Evolutionary conservation across 2,113 vertebrate species (phyloP).

Genomic region (Motacilla alba): DNA sequence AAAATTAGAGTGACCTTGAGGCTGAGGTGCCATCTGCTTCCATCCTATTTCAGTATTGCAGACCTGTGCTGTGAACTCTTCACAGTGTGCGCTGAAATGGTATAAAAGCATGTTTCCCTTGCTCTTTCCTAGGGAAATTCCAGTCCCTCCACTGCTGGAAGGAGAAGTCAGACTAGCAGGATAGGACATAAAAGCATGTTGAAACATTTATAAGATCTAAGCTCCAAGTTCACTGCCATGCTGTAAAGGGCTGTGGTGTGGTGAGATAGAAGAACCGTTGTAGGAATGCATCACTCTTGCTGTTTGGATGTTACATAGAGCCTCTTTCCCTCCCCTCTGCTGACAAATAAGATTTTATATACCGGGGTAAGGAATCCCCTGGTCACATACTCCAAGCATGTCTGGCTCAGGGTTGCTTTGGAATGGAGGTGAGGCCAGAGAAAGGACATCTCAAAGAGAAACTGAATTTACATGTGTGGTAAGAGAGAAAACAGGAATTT

Average conservation of each 20-base stretch:
- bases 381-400: not conserved
- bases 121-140: not conserved
- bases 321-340: not conserved
- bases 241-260: not conserved
- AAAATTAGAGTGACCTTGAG: not conserved
- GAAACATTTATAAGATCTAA: not conserved
- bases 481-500: not conserved
- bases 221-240: not conserved
- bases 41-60: not conserved
- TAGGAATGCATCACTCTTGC: not conserved
- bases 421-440: not conserved
- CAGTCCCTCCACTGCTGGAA: not conserved
- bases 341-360: not conserved
- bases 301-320: not conserved
- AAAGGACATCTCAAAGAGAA: not conserved
- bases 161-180: not conserved
- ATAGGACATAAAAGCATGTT: not conserved
- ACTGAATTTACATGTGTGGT: not conserved
- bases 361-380: not conserved
- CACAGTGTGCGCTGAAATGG: not conserved
- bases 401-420: not conserved
- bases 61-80: not conserved
- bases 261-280: not conserved
- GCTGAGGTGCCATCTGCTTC: not conserved
- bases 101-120: not conserved